Conservation (phyloP, 1,140 invertebrate species). For the Drosophila fuyamai region DNA sequence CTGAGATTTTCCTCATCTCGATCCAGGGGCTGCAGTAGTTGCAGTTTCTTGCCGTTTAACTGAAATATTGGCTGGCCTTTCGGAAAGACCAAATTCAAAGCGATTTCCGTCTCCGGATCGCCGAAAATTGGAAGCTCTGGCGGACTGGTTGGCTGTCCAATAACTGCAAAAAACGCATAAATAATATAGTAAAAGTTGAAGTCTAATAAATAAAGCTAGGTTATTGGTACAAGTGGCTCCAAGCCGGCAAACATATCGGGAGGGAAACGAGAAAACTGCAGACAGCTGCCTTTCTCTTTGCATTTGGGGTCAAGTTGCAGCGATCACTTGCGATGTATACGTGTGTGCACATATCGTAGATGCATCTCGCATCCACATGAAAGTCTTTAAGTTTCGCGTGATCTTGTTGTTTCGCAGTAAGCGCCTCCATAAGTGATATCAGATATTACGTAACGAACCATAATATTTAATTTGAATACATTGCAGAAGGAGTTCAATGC, state of each 20-base stretch:
- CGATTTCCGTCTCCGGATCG: conserved; percentile 91
- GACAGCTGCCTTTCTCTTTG: conserved; percentile 66
- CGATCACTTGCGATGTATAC: conserved; percentile 20
- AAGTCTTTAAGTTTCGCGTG: conserved; percentile 15
- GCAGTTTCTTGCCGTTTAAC: conserved; percentile 92
- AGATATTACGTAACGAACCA: conserved; percentile 7
- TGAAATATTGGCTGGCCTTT: conserved; percentile 91
- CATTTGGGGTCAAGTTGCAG: conserved; percentile 44
- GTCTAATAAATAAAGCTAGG: conserved; percentile 31
- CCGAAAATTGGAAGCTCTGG: conserved; percentile 92
- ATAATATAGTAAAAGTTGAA: conserved; percentile 25
- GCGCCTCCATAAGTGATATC: not conserved
- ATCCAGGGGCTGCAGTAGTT: conserved; percentile 92
- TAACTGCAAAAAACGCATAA: conserved; percentile 86
- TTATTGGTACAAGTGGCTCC: conserved; percentile 21
- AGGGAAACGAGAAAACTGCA: conserved; percentile 15
- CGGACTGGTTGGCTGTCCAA: conserved; percentile 92
- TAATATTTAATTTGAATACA: not conserved
- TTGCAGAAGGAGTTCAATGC: not conserved
- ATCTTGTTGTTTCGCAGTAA: conserved; percentile 8
- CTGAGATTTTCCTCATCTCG: conserved; percentile 94
- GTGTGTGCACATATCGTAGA: conserved; percentile 25
- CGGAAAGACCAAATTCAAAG: conserved; percentile 91
- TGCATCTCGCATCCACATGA: conserved; percentile 11
- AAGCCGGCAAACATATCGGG: conserved; percentile 8